Evolutionary conservation across 2,888 invertebrate genomes (phyloP), one percentile per base, ranked within the genome.

Genomic region (Agrotis clavis): DNA sequence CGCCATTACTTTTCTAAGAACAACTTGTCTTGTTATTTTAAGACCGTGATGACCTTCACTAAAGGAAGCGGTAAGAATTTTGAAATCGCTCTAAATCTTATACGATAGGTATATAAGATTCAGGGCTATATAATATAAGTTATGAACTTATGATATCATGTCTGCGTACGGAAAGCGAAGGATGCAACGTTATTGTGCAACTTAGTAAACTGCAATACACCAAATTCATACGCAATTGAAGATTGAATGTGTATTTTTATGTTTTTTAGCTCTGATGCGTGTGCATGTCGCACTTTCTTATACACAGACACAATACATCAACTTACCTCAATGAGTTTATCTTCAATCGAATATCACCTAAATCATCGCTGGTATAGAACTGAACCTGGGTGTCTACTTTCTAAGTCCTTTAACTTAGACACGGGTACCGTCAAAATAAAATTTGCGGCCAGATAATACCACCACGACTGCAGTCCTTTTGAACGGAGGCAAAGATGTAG

Each of bases 1-100:
- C 54, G 21, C 16, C 18, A 70, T 69, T 54, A 30, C 25, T 56
- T 35, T n/a, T 47, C 4, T 18, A 53, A 47, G 30, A n/a, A 48
- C 41, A n/a, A 48, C 51, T 48, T 41, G 18, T 61, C 11, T 54
- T 48, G 21, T 73, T n/a, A 54, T 21, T 50, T 73, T 14, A 51
- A 57, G 1, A 35, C 18, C 21, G 25, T 41, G 50, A 50, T 78
- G 41, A 74, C 60, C 41, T 78, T 72, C 74, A 21, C 4, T 14
- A 19, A 13, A 61, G 54, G 80, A 71, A 79, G 25, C 18, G 21
- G 59, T 47, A 51, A 79, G 21, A 72, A 25, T 60, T 30, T 73
- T 16, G 21, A 56, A 73, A 72, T 48, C 25, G 7, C 47, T 59
- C 51, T 19, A 59, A 59, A 69, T 77, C 30, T 51, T 57, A 1